These are phyloP conservation scores for Xenopus laevis DNA, from an alignment of 2,113 vertebrate genomes.

Conservation along the genomic window DNA sequence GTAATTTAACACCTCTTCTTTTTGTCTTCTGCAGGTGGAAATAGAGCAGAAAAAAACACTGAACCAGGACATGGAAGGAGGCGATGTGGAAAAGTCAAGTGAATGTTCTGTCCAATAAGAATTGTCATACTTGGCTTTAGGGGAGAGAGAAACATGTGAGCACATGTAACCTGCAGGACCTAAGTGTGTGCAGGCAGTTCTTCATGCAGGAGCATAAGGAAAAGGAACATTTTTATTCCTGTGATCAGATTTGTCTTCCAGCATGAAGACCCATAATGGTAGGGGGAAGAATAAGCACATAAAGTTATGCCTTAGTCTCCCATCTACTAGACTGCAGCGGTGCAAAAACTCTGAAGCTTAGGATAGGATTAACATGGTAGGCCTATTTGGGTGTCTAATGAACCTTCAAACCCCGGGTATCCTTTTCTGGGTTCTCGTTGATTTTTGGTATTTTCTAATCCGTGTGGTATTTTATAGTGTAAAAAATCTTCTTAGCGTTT, in stretches of 20 bases:
- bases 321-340: neutral
- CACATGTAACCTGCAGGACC: neutral
- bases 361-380: too few relatives aligned
- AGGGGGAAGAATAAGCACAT: neutral
- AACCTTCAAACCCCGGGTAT: too few relatives aligned
- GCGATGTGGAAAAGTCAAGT: conserved; percentile 60
- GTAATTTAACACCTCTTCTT: neutral
- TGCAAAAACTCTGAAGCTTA: neutral
- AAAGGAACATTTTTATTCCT: too few relatives aligned
- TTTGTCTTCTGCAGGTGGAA: conserved; percentile 70
- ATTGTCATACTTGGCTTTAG: neutral
- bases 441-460: too few relatives aligned
- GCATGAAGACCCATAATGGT: neutral
- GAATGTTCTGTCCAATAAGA: conserved; percentile 71
- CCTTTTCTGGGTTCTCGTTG: too few relatives aligned
- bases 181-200: neutral
- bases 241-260: neutral
- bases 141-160: neutral
- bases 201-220: too few relatives aligned
- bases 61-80: conserved; percentile 60
- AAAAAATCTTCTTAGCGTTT: too few relatives aligned
- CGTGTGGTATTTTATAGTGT: too few relatives aligned
- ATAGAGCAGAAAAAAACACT: conserved; percentile 75
- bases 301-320: neutral
- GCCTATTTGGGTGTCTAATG: too few relatives aligned